phyloP scores from a whole-genome alignment of 2,888 invertebrate genomes.

The Harmothoe impar region DNA sequence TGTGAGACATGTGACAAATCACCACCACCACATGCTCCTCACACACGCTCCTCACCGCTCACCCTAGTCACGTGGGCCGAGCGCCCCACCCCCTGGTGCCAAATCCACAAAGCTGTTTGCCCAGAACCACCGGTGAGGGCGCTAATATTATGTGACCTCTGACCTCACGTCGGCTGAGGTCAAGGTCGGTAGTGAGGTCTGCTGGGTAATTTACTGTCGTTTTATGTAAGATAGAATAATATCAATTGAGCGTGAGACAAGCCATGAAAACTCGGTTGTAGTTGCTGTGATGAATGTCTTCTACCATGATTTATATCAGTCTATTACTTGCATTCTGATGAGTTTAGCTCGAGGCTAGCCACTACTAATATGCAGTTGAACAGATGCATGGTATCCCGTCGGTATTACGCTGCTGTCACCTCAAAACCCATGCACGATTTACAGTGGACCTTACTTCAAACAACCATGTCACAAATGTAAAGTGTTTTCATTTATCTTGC shows the following conservation, averaged over 20 bases:
- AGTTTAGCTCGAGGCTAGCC: too few species aligned
- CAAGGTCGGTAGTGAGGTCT: background rate
- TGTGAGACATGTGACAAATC: slow-evolving; percentile 35
- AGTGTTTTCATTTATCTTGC: too few species aligned
- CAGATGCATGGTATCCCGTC: too few species aligned
- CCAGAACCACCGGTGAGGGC: background rate
- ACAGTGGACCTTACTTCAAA: too few species aligned
- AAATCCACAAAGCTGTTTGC: background rate
- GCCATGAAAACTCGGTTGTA: too few species aligned
- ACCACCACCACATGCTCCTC: background rate
- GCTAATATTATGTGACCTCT: slow-evolving; percentile 4
- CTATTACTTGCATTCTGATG: too few species aligned
- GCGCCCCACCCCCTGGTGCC: background rate
- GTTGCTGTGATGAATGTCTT: too few species aligned
- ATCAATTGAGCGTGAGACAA: slow-evolving; percentile 1
- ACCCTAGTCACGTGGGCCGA: background rate
- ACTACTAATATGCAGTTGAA: too few species aligned
- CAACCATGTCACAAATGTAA: too few species aligned
- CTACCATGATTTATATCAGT: too few species aligned
- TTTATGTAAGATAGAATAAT: background rate
- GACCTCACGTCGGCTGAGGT: background rate
- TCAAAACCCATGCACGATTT: too few species aligned
- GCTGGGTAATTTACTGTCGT: background rate
- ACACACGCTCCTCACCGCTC: background rate
- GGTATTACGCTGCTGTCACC: too few species aligned